A percentile compares a stretch with the other conserved stretches of the same genome.
phyloP scores from a whole-genome alignment of 2,113 vertebrate genomes.

The Ictalurus furcatus region DNA sequence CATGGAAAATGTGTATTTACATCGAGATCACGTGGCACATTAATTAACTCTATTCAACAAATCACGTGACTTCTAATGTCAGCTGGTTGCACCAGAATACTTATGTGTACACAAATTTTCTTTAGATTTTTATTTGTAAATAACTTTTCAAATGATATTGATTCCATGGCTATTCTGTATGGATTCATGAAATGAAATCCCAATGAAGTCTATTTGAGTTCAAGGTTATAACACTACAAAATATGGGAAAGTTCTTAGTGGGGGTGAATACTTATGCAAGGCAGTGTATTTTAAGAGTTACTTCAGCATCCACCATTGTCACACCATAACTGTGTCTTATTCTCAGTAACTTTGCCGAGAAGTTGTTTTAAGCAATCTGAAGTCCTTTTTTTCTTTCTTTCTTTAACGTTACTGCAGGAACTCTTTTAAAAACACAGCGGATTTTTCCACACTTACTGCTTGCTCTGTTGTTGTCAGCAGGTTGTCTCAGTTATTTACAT shows the following conservation, averaged over 20 bases:
- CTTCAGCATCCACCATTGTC: neutral
- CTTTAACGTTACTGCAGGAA: neutral
- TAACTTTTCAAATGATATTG: neutral
- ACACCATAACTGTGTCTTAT: neutral
- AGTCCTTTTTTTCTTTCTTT: neutral
- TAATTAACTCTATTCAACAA: neutral
- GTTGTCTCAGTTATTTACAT: slow-evolving; percentile 33
- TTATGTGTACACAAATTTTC: neutral
- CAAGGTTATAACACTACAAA: neutral
- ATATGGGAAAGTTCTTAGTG: neutral
- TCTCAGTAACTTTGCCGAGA: neutral
- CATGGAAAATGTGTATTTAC: neutral
- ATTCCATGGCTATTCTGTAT: neutral
- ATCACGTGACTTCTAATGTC: neutral
- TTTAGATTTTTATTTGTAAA: neutral
- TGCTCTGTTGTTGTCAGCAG: slow-evolving; percentile 13
- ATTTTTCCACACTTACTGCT: neutral
- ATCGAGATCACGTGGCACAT: neutral
- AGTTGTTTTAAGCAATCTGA: neutral
- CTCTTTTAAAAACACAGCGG: neutral
- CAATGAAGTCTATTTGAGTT: neutral
- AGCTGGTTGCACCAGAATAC: neutral
- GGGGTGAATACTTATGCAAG: neutral
- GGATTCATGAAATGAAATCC: neutral
- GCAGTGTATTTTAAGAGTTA: neutral